Evolutionary conservation across 2,797 vertebrate species (phyloP), one percentile per base, ranked within the genome.

Genomic region (Anabas testudineus): DNA sequence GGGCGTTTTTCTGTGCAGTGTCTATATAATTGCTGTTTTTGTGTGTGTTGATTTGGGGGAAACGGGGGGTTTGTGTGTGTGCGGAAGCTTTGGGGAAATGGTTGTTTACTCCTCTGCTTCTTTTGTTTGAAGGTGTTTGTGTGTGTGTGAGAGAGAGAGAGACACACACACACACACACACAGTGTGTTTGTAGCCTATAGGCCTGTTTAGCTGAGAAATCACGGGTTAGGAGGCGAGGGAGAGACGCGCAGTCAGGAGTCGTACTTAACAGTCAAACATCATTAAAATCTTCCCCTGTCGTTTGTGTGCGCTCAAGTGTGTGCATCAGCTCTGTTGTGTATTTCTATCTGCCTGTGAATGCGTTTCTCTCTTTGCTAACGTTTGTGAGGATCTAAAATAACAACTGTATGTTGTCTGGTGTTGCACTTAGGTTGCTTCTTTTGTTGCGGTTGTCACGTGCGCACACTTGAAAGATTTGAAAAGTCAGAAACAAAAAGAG

Each of bases 261-360:
- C 65, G 60, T 66, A 76, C 75, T 85, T 72, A 63, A 73, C 74
- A 88, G 85, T 90, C 90, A 90, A 85, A 72, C 83, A 79, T 85
- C 86, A 91, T 91, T 93, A 90, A 85, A 86, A 81, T 86, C 54
- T 75, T 52, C 41, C 60, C 18, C 21, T 42, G 26, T 49, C 52
- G 24, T 63, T n/a, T 54, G 36, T 72, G 66, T 56, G 55, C 73
- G 55, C 59, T 10, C 55, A 51, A 65, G 47, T 47, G n/a, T 28
- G n/a, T 28, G 60, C 57, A 47, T 46, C 46, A 59, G 53, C 21
- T 24, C 53, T 46, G 7, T 9, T 75, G 49, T 84, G 22, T 69
- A 19, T 74, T 14, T 58, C 2, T 73, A 10, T 76, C 26, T 62
- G 26, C 37, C 10, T 56, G 63, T 30, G 42, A 22, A 10, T 26